phyloP scores from a whole-genome alignment of 2,888 invertebrate species.

The Steinernema scapterisci region DNA sequence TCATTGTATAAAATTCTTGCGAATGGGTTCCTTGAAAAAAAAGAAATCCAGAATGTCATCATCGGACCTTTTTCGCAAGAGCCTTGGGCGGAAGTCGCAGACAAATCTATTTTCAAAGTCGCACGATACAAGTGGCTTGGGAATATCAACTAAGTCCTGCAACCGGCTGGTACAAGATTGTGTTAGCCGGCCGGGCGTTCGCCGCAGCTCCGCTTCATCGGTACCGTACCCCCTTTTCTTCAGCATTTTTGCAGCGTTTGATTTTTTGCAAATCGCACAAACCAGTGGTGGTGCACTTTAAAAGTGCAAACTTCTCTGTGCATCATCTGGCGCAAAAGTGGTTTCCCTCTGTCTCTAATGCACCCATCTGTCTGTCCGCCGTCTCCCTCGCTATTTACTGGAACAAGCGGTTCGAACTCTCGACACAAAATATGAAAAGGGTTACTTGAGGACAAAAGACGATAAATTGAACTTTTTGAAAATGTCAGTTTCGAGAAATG shows the following conservation, averaged over 20 bases:
- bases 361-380: constrained; percentile 4
- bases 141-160: not conserved
- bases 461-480: not conserved
- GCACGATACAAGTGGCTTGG: constrained; percentile 2
- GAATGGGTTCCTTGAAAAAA: too few relatives aligned
- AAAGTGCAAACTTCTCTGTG: constrained; percentile 28
- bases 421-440: not conserved
- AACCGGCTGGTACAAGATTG: too few relatives aligned
- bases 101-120: constrained; percentile 23
- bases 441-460: not conserved
- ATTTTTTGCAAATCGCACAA: constrained; percentile 17
- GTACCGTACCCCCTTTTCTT: not conserved
- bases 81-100: not conserved
- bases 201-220: not conserved
- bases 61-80: not conserved
- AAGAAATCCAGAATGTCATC: not conserved
- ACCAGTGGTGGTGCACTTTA: not conserved
- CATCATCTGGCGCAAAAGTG: constrained; percentile 17
- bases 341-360: not conserved
- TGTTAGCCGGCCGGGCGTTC: not conserved
- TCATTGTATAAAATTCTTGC: too few relatives aligned
- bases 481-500: not conserved
- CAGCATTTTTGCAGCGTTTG: not conserved
- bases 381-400: not conserved
- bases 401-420: not conserved